Evolutionary conservation across 1,140 invertebrate species (phyloP), one percentile per base, ranked within the genome.

Genomic region (Drosophila teissieri): DNA sequence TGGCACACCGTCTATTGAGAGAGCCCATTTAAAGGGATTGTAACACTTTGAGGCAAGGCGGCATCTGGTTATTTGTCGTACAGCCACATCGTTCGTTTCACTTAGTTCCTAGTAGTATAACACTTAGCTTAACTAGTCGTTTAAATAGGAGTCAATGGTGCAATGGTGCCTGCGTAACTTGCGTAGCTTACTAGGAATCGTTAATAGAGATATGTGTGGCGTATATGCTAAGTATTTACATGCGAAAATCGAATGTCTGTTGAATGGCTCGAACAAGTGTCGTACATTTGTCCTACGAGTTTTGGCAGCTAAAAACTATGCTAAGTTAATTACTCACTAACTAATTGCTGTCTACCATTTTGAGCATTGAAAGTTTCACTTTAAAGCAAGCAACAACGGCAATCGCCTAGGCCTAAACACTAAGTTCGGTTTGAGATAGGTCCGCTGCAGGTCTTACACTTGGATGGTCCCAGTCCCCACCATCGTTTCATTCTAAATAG

Each of bases 281-380:
- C 46, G 17, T 24, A 46, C 12, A 48, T n/a, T 14, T 48, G 45
- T 48, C 46, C 46, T 46, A 46, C 12, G 14, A 19, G 11, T 14
- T 40, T 39, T 55, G 53, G 54, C 22, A 42, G 53, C 53, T 42
- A 24, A 31, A 31, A 14, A 34, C 17, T 17, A 31, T 7, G 10
- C 31, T 31, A 19, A 31, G 14, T 34, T 14, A 45, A 31, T n/a
- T 17, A 61, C 27, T 31, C 10, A 61, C 27, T 11, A 40, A 56
- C 61, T 54, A 48, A 22, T 52, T 39, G 68, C 27, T 56, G 27
- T 58, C 37, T 73, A 64, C 51, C 65, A 64, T 64, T 85, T 88
- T 86, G 83, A 86, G 83, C 83, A 86, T 86, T 86, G 70, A 75
- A 86, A 88, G 84, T 88, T 86, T 82, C 79, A 79, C 65, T 82